These are phyloP conservation scores for Enchytraeus crypticus DNA, from an alignment of 2,888 invertebrate species.

Conservation along the genomic window DNA sequence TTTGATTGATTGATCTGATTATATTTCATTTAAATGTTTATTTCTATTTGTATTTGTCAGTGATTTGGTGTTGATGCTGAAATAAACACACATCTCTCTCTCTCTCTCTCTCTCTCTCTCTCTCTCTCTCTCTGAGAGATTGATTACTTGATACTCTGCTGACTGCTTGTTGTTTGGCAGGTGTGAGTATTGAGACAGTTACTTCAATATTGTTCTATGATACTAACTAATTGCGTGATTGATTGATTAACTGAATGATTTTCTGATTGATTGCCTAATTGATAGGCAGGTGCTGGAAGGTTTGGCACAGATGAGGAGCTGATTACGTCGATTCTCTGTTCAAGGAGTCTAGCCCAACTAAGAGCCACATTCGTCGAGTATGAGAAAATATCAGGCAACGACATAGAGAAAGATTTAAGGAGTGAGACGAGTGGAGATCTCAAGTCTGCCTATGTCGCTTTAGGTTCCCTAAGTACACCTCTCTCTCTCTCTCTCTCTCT, in stretches of 20 bases:
- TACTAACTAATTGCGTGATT: neutral
- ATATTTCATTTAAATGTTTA: no score
- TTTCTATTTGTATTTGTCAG: no score
- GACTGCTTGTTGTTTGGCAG: neutral
- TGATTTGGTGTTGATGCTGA: no score
- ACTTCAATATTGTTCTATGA: neutral
- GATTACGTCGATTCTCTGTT: slow-evolving; percentile 41
- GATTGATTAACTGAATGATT: neutral
- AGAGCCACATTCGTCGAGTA: slow-evolving; percentile 64
- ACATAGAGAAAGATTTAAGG: slow-evolving; percentile 21
- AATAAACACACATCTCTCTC: no score
- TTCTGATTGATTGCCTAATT: neutral
- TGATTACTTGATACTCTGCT: no score
- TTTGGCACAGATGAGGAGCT: slow-evolving; percentile 46
- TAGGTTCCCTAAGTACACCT: slow-evolving; percentile 59
- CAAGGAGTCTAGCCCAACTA: slow-evolving; percentile 79
- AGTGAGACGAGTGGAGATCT: slow-evolving; percentile 65
- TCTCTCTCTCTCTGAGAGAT: no score
- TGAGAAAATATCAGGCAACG: slow-evolving; percentile 62
- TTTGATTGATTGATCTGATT: no score
- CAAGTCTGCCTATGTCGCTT: slow-evolving; percentile 69
- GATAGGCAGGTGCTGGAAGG: slow-evolving; percentile 37
- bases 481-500: no score
- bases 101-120: no score
- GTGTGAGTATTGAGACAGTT: neutral